Base-by-base conservation (phyloP, 2,888 invertebrate genomes). In the Adelphocoris suturalis region DNA sequence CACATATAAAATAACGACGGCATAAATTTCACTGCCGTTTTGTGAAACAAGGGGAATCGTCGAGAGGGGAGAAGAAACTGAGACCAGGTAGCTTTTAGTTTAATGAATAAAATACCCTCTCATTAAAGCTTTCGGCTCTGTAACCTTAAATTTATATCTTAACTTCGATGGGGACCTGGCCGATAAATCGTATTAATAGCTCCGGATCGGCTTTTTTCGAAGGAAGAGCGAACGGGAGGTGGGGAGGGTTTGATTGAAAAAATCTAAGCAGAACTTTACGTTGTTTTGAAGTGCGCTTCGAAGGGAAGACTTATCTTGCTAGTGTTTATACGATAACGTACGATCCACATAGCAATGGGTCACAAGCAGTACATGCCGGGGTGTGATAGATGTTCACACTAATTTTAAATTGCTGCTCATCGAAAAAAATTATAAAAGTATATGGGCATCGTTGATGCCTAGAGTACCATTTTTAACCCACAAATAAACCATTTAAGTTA, bases 91-190 rank as follows among this genome's bases (percentile, higher is more conserved):
- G 68, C 68, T 68, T 23, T 68, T 68, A 68, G 68, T 68, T 68
- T 68, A 68, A 68, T 68, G 68, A 68, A 68, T 68, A 68, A 68
- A 68, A 68, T 68, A 68, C 68, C 68, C 68, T 68, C 68, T 68
- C 68, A 68, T 68, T 68, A 68, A 23, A 68, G 68, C 68, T 68
- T 68, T 68, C 68, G 68, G 68, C 68, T 68, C 68, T 68, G 68
- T 68, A 68, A 68, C 68, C 68, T 68, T 68, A 68, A 68, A 68
- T 68, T 68, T 68, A 68, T 68, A 68, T 68, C 68, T 68, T 23
- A 68, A 68, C 68, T 68, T 68, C 23, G 68, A 68, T 68, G 68
- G 68, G 68, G 68, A 27, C 23, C 19, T 19, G 23, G 23, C 0
- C 68, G 68, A 68, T 68, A 68, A 68, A 68, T 68, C 68, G 23